Evolutionary conservation across 2,113 vertebrate species (phyloP).

Genomic region (Octodon degus): DNA sequence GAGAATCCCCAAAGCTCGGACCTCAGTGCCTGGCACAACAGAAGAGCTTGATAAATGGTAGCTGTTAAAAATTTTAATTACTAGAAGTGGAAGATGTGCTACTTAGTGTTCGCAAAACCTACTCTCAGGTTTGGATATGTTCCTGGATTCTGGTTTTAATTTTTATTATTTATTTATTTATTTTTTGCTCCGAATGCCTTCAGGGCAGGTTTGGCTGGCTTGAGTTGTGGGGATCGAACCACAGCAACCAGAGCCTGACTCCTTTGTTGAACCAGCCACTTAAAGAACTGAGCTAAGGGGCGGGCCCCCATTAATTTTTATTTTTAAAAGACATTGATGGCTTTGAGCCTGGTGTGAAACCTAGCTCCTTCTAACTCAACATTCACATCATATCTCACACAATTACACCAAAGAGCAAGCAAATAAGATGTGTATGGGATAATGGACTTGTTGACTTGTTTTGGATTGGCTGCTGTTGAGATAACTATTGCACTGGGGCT

Average conservation of each 20-base stretch:
- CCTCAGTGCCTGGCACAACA: background rate
- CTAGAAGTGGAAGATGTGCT: background rate
- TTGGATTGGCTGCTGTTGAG: background rate
- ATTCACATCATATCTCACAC: background rate
- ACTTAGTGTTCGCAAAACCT: background rate
- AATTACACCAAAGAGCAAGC: slow-evolving; percentile 10
- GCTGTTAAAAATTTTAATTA: background rate
- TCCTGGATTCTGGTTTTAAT: slow-evolving; percentile 10
- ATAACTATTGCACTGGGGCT: background rate
- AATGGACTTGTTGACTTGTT: background rate
- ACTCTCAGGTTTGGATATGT: background rate
- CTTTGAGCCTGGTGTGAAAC: background rate
- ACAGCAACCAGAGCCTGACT: too few species aligned
- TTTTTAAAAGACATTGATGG: background rate
- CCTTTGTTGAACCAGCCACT: too few species aligned
- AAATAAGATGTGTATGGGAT: background rate
- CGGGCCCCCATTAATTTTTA: background rate
- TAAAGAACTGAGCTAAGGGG: too few species aligned
- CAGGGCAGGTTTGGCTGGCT: too few species aligned
- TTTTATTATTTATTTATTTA: background rate
- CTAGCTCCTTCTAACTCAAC: background rate
- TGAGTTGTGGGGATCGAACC: too few species aligned
- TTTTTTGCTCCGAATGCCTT: too few species aligned
- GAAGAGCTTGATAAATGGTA: background rate
- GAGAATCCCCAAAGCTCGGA: background rate